Evolutionary conservation across 2,797 vertebrate species (phyloP), one percentile per base, ranked within the genome.

Genomic region (Rhinophrynus dorsalis): DNA sequence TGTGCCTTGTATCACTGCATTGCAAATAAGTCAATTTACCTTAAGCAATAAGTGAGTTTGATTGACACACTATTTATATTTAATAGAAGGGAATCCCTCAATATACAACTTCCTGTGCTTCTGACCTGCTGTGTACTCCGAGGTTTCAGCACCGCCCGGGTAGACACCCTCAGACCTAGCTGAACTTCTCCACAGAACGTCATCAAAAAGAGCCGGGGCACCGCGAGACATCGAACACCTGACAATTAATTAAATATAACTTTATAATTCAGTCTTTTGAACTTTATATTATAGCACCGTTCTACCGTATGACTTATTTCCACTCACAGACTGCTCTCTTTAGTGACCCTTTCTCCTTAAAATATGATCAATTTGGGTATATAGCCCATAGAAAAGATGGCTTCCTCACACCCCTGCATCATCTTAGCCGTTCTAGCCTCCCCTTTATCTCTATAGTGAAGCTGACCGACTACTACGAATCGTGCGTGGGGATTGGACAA

Each of bases 41-140:
- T n/a, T n/a, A n/a, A n/a, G n/a, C n/a, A n/a, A n/a, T n/a, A n/a
- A n/a, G n/a, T n/a, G n/a, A n/a, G n/a, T n/a, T n/a, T n/a, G n/a
- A n/a, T n/a, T n/a, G n/a, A n/a, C n/a, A n/a, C n/a, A n/a, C n/a
- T n/a, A n/a, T n/a, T n/a, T n/a, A n/a, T n/a, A n/a, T n/a, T n/a
- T n/a, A n/a, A n/a, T 6, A 48, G 27, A 9, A 26, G 26, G 24
- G 38, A 65, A 54, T 54, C 7, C 48, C 62, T 54, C 20, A 21
- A 20, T 2, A 54, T 18, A 65, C 35, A 42, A 42, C 62, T 54
- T 54, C 62, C 62, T 65, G 62, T 51, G n/a, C n/a, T 35, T 30
- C 67, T 69, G 67, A 69, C 57, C 67, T 54, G 67, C 38, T 61
- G 17, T 32, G n/a, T 8, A 32, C 37, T 59, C 35, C 56, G 5